phyloP scores from a whole-genome alignment of 2,888 invertebrate genomes.

The Mechanitis messenoides region DNA sequence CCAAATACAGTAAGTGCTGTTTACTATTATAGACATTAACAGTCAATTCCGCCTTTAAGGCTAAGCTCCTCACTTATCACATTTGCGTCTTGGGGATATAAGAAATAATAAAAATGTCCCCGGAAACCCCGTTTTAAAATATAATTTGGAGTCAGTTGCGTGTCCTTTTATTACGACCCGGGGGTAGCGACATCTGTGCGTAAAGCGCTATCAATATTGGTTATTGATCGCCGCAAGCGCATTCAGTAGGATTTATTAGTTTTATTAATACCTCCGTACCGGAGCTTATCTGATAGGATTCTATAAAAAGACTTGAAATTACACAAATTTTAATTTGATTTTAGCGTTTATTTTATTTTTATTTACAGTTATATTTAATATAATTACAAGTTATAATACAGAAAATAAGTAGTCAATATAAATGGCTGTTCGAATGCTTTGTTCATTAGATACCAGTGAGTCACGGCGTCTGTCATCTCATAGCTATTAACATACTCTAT shows the following conservation, averaged over 20 bases:
- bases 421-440: constrained; percentile 13
- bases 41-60: no score
- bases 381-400: not conserved
- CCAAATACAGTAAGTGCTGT: not conserved
- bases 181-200: constrained; percentile 40
- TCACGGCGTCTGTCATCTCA: constrained; percentile 14
- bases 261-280: constrained; percentile 35
- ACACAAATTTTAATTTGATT: no score
- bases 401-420: constrained; percentile 2
- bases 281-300: not conserved
- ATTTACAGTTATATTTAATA: not conserved
- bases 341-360: no score
- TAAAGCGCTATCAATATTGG: constrained; percentile 42
- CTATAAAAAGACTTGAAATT: no score
- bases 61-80: not conserved
- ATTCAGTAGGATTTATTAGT: constrained; percentile 37
- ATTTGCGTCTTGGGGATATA: constrained; percentile 6
- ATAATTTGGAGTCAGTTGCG: constrained; percentile 12
- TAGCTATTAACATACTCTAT: constrained; percentile 9
- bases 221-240: constrained; percentile 42
- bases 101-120: constrained; percentile 11
- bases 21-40: no score
- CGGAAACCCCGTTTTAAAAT: constrained; percentile 13
- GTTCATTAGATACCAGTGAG: constrained; percentile 16
- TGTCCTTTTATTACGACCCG: constrained; percentile 17